Evolutionary conservation across 2,113 vertebrate genomes (phyloP), one percentile per base, ranked within the genome.

Genomic region (Channa maculata): DNA sequence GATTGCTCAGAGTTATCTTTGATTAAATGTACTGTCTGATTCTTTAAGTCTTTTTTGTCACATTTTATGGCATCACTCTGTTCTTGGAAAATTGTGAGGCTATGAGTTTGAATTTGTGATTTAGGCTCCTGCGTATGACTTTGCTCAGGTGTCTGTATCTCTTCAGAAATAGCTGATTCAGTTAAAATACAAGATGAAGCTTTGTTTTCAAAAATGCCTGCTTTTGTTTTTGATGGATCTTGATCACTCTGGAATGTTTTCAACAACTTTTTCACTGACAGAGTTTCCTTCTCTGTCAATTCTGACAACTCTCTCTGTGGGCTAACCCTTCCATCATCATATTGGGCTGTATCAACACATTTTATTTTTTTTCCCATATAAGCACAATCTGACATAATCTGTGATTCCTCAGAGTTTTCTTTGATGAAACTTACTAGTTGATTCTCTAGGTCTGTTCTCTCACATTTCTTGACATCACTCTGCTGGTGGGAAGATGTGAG

Each of bases 311-410:
- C 24, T 24, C 24, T 24, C 24, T 24, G 24, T 24, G 24, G 24
- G 24, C 39, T 41, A 41, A 24, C 71, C 95, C 94, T 52, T 37
- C 43, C 24, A 11, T 79, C 54, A 48, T 83, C 79, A 55, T 8
- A 43, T 11, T 70, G 49, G 41, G 50, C 15, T 52, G 34, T 65
- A 33, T 58, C 50, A 43, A 61, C 39, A 62, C 55, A 65, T 11
- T 12, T 36, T 38, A 52, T 62, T 51, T 50, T 72, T n/a, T 66
- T 65, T 74, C 15, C 45, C 5, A 69, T 36, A 48, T 5, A 3
- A 6, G 12, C 34, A 73, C 14, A 9, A 33, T 67, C 49, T 65
- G 69, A 77, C 51, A 65, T 38, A 36, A 55, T 41, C 34, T 10
- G 38, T 12, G 75, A 71, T 34, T 80, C 55, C 24, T 74, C 67